phyloP scores from a whole-genome alignment of 2,113 vertebrate genomes.

The Melanocharis versteri region DNA sequence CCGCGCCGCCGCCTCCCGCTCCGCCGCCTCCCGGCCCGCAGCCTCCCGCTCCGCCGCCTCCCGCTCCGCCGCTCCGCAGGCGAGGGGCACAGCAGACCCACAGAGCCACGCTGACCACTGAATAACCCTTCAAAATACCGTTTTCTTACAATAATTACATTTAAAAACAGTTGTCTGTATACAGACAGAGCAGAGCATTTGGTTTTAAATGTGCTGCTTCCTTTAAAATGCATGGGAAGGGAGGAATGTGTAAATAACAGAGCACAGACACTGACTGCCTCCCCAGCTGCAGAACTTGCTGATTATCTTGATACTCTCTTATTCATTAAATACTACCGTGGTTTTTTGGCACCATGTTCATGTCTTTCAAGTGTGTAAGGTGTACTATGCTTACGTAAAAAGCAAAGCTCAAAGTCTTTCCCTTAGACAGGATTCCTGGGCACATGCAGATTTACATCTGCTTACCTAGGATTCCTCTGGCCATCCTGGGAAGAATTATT shows the following conservation, averaged over 20 bases:
- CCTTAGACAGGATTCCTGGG: not conserved
- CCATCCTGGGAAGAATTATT: not conserved
- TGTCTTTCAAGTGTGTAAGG: not conserved
- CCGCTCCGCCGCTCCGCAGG: too few species aligned
- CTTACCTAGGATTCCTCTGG: not conserved
- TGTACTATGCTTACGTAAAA: not conserved
- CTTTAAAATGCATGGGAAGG: not conserved
- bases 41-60: not conserved
- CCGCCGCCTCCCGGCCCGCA: not conserved
- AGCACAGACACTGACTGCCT: not conserved
- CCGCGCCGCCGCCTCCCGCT: not conserved
- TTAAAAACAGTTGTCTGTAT: not conserved
- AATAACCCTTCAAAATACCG: not conserved
- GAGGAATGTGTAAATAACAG: not conserved
- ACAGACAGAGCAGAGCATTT: not conserved
- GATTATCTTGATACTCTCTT: not conserved
- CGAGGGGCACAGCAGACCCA: not conserved
- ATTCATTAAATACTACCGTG: not conserved
- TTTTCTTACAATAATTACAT: not conserved
- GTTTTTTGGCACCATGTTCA: not conserved
- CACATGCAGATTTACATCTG: not conserved
- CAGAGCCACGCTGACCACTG: fast-evolving
- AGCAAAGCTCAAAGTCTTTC: not conserved
- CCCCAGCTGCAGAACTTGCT: not conserved
- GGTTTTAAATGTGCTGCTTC: not conserved